phyloP scores from a whole-genome alignment of 2,113 vertebrate species.

The Morone chrysops region DNA sequence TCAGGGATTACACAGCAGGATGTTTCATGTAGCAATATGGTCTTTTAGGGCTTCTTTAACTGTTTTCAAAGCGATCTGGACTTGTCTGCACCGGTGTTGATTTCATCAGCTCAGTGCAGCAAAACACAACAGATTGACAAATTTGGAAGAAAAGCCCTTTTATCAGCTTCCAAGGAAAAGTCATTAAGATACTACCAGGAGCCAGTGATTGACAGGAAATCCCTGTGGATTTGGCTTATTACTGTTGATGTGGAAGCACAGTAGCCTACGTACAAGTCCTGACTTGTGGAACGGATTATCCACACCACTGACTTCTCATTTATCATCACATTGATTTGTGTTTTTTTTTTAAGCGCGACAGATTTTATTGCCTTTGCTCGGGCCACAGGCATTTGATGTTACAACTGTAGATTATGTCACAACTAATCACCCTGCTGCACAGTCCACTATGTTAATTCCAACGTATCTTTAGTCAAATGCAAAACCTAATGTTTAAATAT shows the following conservation, averaged over 20 bases:
- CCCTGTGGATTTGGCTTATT: constrained; percentile 63
- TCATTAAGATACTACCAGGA: constrained; percentile 46
- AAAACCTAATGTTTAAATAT: no score
- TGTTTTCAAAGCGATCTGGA: not conserved
- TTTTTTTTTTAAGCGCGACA: not conserved
- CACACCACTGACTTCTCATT: constrained; percentile 24
- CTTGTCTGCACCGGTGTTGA: not conserved
- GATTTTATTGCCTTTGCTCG: constrained; percentile 21
- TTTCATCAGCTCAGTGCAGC: constrained; percentile 11
- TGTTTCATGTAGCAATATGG: not conserved
- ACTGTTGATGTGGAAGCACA: constrained; percentile 52
- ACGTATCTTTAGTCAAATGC: no score
- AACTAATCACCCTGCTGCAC: constrained; percentile 36
- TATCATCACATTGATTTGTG: constrained; percentile 30
- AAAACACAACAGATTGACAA: constrained; percentile 35
- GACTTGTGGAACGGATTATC: constrained; percentile 53
- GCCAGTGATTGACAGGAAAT: constrained; percentile 57
- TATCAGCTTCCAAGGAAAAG: constrained; percentile 61
- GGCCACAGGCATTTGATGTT: not conserved
- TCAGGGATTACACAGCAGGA: constrained; percentile 25
- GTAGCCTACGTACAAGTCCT: not conserved
- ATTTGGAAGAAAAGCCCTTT: constrained; percentile 36
- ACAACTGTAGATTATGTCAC: constrained; percentile 40
- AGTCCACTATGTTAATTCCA: constrained; percentile 16
- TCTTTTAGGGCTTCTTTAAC: not conserved